These are phyloP conservation scores for Drosophila prostipennis DNA, from an alignment of 2,888 invertebrate species.

Conservation along the genomic window DNA sequence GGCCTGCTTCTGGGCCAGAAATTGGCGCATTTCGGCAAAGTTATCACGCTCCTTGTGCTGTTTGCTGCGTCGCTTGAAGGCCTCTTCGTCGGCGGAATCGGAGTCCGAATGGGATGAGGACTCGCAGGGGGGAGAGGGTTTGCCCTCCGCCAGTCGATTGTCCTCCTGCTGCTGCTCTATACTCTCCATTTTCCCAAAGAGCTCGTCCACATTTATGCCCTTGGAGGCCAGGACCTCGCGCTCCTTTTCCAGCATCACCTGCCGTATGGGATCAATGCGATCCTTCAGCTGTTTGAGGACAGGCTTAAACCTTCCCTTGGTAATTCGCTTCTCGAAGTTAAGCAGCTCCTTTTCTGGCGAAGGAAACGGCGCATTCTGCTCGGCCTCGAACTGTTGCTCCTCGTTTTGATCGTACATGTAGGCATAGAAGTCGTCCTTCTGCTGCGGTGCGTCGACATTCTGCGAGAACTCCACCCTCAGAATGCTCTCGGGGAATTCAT, in stretches of 20 bases:
- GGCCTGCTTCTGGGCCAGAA: conserved; percentile 82
- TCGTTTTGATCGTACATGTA: conserved; percentile 82
- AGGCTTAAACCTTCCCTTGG: conserved; percentile 83
- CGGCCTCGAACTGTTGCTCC: conserved; percentile 55
- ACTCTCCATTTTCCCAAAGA: conserved; percentile 64
- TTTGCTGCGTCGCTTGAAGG: conserved; percentile 69
- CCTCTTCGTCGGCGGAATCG: conserved; percentile 74
- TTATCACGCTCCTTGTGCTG: conserved; percentile 80
- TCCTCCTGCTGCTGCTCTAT: conserved; percentile 49
- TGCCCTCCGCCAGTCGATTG: conserved; percentile 51
- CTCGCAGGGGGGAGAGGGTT: conserved; percentile 14
- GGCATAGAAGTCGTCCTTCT: conserved; percentile 83
- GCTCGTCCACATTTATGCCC: conserved; percentile 83
- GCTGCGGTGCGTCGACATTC: conserved; percentile 69
- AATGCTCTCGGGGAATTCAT: conserved; percentile 80
- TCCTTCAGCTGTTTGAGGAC: conserved; percentile 83
- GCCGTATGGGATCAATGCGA: conserved; percentile 83
- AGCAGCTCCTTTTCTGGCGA: conserved; percentile 79
- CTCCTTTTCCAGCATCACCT: conserved; percentile 83
- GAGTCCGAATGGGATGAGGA: conserved; percentile 49
- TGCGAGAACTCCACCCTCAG: conserved; percentile 80
- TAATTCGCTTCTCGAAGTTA: conserved; percentile 82
- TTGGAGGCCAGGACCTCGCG: conserved; percentile 81
- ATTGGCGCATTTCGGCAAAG: conserved; percentile 83
- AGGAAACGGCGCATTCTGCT: conserved; percentile 60